Percentiles rank a stretch among this genome's conserved stretches.
Conservation (phyloP, 2,888 invertebrate genomes). For the Mesoligia furuncula region DNA sequence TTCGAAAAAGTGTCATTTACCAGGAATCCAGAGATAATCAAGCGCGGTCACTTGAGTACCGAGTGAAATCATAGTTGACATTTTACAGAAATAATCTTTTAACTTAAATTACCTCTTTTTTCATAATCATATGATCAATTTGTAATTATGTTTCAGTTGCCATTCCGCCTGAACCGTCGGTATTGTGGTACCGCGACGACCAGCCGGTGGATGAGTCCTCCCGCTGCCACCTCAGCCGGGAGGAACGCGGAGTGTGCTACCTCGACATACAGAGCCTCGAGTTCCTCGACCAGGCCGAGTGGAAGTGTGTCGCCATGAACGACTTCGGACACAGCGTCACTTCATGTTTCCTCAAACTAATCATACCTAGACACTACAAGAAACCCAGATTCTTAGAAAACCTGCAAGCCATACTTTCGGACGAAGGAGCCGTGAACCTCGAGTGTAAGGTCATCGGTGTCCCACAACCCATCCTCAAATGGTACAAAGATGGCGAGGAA, state of each 20-base stretch:
- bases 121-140: not conserved
- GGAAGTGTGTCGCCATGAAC: conserved; percentile 97
- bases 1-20: not conserved
- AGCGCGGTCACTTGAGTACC: not conserved
- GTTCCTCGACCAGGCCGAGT: conserved; percentile 96
- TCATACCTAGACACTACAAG: conserved; percentile 96
- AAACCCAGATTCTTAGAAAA: conserved; percentile 96
- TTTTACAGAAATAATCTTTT: not conserved
- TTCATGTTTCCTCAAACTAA: conserved; percentile 95
- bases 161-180: conserved; percentile 94
- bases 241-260: conserved; percentile 93
- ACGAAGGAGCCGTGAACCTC: conserved; percentile 97
- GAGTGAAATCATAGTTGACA: no score
- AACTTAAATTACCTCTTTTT: not conserved
- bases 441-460: conserved; percentile 98
- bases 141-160: conserved; percentile 90
- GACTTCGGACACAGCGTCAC: conserved; percentile 97
- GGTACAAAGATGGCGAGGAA: conserved; percentile 98
- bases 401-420: conserved; percentile 95
- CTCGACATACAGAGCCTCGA: conserved; percentile 94
- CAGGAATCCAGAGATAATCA: no score
- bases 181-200: conserved; percentile 97
- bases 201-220: conserved; percentile 92
- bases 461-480: conserved; percentile 96
- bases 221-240: conserved; percentile 92